phyloP scores from a whole-genome alignment of 2,888 invertebrate genomes.

The Cryptocheilus praepositus region DNA sequence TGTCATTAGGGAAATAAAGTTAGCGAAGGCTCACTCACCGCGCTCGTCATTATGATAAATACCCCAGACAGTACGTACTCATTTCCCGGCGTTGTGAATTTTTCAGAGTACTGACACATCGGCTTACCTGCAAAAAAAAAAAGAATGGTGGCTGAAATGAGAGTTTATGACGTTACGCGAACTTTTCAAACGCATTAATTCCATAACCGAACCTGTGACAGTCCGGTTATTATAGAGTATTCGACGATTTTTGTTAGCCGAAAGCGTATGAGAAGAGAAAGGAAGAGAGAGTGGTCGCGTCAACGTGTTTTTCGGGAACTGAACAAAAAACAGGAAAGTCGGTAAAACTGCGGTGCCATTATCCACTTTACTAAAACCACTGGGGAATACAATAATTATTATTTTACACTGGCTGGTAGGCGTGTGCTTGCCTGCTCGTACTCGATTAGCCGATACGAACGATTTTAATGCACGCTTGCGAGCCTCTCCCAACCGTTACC shows the following conservation, averaged over 20 bases:
- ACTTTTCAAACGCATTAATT: neutral
- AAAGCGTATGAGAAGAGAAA: neutral
- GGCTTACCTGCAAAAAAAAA: constrained; percentile 52
- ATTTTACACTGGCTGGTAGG: constrained; percentile 13
- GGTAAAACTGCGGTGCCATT: constrained; percentile 29
- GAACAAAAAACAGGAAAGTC: constrained; percentile 8
- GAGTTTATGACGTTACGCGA: neutral
- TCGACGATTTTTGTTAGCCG: neutral
- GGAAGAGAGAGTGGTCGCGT: neutral
- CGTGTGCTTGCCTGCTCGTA: constrained; percentile 20
- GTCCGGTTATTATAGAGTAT: no score
- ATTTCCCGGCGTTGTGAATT: no score
- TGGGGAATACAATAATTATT: constrained; percentile 44
- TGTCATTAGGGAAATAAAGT: constrained; percentile 10
- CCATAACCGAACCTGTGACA: no score
- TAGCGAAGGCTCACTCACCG: constrained; percentile 4
- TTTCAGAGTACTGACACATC: neutral
- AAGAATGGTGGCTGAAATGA: neutral
- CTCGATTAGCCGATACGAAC: constrained; percentile 25
- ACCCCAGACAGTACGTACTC: neutral
- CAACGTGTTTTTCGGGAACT: neutral
- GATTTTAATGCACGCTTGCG: constrained; percentile 30
- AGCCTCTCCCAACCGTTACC: neutral
- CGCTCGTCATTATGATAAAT: constrained; percentile 6
- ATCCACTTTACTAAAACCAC: constrained; percentile 34